phyloP scores from a whole-genome alignment of 2,113 vertebrate genomes.

The Poeciliopsis retropinna region DNA sequence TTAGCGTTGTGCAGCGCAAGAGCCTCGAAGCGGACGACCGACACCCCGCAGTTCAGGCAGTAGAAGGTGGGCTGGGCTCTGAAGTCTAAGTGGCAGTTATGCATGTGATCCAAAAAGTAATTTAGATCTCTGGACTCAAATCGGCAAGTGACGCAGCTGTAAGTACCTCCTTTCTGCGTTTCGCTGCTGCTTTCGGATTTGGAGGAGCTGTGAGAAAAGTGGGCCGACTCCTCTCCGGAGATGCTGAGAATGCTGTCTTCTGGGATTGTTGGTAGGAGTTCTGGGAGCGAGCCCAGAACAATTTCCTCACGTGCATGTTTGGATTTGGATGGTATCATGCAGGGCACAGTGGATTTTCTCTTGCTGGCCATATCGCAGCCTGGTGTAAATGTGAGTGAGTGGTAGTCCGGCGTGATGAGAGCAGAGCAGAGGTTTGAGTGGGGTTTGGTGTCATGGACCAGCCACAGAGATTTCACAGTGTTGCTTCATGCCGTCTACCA shows the following conservation, averaged over 20 bases:
- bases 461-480: constrained; percentile 77
- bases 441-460: constrained; percentile 77
- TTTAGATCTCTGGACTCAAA: constrained; percentile 89
- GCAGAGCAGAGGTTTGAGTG: constrained; percentile 67
- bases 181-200: constrained; percentile 64
- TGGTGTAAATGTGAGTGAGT: constrained; percentile 63
- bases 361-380: constrained; percentile 91
- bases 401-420: constrained; percentile 67
- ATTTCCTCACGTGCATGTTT: constrained; percentile 84
- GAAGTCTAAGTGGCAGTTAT: constrained; percentile 90
- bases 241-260: constrained; percentile 78
- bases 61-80: constrained; percentile 89
- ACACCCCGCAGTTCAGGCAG: constrained; percentile 86
- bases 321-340: constrained; percentile 96
- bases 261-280: constrained; percentile 76
- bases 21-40: constrained; percentile 88
- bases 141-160: constrained; percentile 86
- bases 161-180: constrained; percentile 81
- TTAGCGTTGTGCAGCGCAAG: constrained; percentile 90
- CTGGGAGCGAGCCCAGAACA: constrained; percentile 75
- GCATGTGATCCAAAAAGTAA: constrained; percentile 91
- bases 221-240: constrained; percentile 71
- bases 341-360: constrained; percentile 96
- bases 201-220: constrained; percentile 72
- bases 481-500: constrained; percentile 71